A percentile compares a stretch with the other conserved stretches of the same genome.
Evolutionary conservation across 2,113 vertebrate species (phyloP).

Genomic region (Sylvilagus bachmani): DNA sequence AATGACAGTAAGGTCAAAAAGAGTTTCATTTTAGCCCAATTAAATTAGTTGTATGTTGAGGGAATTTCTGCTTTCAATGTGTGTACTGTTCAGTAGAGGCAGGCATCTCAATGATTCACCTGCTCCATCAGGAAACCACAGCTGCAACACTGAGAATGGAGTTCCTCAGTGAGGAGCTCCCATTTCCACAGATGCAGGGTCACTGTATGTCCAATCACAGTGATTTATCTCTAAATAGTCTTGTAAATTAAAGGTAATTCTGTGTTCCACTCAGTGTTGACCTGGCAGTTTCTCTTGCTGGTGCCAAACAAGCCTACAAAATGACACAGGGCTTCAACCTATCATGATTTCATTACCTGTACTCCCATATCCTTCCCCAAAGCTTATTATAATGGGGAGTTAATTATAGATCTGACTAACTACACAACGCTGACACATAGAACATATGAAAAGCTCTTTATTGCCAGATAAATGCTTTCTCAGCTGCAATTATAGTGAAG

Average conservation of each 20-base stretch:
- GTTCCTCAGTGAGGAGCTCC: background rate
- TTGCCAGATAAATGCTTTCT: slow-evolving; percentile 74
- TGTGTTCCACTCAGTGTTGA: background rate
- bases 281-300: background rate
- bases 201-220: background rate
- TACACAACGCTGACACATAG: slow-evolving; percentile 69
- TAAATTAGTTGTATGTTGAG: slow-evolving; percentile 33
- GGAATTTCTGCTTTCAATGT: slow-evolving; percentile 3
- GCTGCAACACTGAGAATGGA: background rate
- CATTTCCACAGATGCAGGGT: background rate
- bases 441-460: slow-evolving; percentile 72
- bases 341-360: slow-evolving; percentile 51
- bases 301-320: background rate
- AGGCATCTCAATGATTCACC: background rate
- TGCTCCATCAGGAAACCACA: background rate
- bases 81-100: background rate
- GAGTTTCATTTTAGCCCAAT: background rate
- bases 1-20: slow-evolving; percentile 19
- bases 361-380: background rate
- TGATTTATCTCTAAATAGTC: slow-evolving; percentile 20
- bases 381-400: slow-evolving; percentile 65
- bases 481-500: slow-evolving; percentile 66
- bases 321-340: background rate
- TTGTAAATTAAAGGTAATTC: slow-evolving; percentile 35
- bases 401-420: slow-evolving; percentile 76